Conservation (phyloP, 2,113 vertebrate species). For the Girardinichthys multiradiatus region DNA sequence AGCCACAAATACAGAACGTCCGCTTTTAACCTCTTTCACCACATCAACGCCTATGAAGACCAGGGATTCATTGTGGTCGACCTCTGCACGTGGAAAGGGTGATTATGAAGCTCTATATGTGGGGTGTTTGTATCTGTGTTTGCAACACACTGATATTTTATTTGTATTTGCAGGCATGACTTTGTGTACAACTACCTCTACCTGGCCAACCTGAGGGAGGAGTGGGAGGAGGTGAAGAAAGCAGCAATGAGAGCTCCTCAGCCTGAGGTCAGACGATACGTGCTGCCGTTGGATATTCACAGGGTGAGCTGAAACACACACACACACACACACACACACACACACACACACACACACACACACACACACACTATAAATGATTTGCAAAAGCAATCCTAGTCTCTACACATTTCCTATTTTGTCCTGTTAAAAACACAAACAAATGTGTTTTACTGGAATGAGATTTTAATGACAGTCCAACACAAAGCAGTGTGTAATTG, state of each 20-base stretch:
- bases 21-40: slow-evolving; percentile 95
- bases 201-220: slow-evolving; percentile 87
- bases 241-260: slow-evolving; percentile 92
- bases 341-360: slow-evolving; percentile 7
- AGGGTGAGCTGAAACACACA: slow-evolving; percentile 77
- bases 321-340: no score
- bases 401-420: no score
- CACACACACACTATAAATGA: no score
- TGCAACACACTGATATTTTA: neutral
- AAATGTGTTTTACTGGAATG: no score
- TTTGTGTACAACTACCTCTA: slow-evolving; percentile 99
- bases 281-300: slow-evolving; percentile 89
- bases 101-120: slow-evolving; percentile 6
- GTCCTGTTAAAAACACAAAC: no score
- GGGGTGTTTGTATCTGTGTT: neutral
- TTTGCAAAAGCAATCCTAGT: no score
- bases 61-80: slow-evolving; percentile 90
- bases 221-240: slow-evolving; percentile 95
- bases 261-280: slow-evolving; percentile 93
- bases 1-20: slow-evolving; percentile 91
- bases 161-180: slow-evolving; percentile 84
- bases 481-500: no score
- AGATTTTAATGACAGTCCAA: no score
- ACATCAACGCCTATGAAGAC: slow-evolving; percentile 96
- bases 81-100: slow-evolving; percentile 98